Percentiles rank a stretch among this genome's conserved stretches.
Evolutionary conservation across 2,797 vertebrate species (phyloP).

Genomic region (Chaetodon trifasciatus): DNA sequence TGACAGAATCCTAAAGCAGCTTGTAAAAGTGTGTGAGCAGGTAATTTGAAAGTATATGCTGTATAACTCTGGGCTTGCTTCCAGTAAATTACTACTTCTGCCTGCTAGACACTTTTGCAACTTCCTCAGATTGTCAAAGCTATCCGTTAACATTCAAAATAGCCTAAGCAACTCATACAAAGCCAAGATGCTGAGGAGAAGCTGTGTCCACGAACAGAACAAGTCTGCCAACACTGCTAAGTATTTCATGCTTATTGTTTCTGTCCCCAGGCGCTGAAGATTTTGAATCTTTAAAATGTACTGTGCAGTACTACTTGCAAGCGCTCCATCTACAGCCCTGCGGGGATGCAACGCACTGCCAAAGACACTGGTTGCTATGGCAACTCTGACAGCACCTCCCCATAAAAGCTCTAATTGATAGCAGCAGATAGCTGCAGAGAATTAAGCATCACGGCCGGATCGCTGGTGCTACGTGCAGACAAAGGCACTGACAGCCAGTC

Average conservation of each 20-base stretch:
- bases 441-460: conserved; percentile 54
- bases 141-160: conserved; percentile 43
- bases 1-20: conserved; percentile 57
- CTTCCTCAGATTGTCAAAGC: conserved; percentile 52
- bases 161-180: conserved; percentile 19
- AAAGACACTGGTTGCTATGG: conserved; percentile 68
- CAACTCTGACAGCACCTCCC: conserved; percentile 67
- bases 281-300: conserved; percentile 69
- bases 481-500: conserved; percentile 23
- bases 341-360: conserved; percentile 62
- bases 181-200: conserved; percentile 21
- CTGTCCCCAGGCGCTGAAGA: conserved; percentile 45
- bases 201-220: conserved; percentile 6
- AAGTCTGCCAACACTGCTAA: conserved; percentile 38
- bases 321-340: conserved; percentile 56
- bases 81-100: conserved; percentile 54
- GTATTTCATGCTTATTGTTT: conserved; percentile 65
- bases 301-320: conserved; percentile 48
- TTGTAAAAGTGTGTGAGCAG: conserved; percentile 58
- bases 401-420: conserved; percentile 75
- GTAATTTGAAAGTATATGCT: conserved; percentile 39
- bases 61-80: conserved; percentile 43
- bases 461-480: conserved; percentile 42
- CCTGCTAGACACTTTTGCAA: conserved; percentile 46
- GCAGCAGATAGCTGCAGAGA: conserved; percentile 58